These are phyloP conservation scores for Equus przewalskii DNA, from an alignment of 2,113 vertebrate genomes.

Conservation along the genomic window DNA sequence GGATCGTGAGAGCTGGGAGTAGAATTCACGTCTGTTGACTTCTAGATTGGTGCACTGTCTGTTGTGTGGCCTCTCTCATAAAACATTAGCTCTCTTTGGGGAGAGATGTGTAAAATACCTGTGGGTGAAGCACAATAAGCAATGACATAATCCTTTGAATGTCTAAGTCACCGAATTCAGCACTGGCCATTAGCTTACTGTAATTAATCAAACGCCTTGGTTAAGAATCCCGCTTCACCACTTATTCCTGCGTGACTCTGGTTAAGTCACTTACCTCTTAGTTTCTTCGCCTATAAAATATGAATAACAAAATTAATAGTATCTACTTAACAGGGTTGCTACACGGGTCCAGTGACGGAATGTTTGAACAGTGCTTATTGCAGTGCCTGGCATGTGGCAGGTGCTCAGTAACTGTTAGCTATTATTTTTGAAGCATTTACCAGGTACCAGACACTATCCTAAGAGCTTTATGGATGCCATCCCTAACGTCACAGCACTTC, in stretches of 20 bases:
- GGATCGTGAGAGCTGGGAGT: accelerated
- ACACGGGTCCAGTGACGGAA: background rate
- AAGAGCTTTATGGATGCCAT: background rate
- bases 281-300: background rate
- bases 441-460: background rate
- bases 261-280: background rate
- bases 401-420: background rate
- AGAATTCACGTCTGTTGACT: background rate
- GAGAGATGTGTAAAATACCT: background rate
- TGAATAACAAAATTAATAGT: background rate
- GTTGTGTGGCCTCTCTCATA: background rate
- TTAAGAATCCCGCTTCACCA: background rate
- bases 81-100: background rate
- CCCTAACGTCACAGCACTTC: background rate
- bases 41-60: background rate
- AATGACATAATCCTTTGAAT: background rate
- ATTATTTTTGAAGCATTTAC: background rate
- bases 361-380: background rate
- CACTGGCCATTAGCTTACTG: background rate
- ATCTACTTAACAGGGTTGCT: background rate
- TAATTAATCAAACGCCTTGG: background rate
- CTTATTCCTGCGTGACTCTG: background rate
- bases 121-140: background rate
- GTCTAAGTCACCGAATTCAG: background rate
- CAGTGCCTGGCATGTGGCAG: background rate